phyloP scores from a whole-genome alignment of 2,113 vertebrate species.

The Octodon degus region DNA sequence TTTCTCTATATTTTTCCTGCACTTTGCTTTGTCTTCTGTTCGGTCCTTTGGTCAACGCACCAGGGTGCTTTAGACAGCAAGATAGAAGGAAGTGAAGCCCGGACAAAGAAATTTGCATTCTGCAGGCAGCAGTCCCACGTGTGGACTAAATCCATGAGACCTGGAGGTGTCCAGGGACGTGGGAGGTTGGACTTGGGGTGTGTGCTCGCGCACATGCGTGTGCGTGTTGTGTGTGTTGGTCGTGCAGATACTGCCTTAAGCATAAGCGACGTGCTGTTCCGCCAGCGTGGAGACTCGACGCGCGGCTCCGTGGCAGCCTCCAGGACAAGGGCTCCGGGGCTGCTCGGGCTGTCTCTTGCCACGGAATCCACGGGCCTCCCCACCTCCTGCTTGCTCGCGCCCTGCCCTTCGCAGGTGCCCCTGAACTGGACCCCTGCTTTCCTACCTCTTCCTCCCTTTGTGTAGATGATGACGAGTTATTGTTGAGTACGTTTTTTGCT shows the following conservation, averaged over 20 bases:
- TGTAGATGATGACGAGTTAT: neutral
- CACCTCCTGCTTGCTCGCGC: neutral
- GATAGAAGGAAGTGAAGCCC: neutral
- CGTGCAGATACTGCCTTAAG: neutral
- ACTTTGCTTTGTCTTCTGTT: neutral
- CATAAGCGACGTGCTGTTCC: neutral
- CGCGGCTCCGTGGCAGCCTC: neutral
- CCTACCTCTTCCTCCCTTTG: neutral
- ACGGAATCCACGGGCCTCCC: rapidly evolving
- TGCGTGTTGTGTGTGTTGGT: neutral
- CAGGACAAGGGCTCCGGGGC: neutral
- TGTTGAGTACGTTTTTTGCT: neutral
- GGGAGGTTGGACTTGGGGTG: rapidly evolving
- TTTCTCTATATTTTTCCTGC: neutral
- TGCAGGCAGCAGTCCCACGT: neutral
- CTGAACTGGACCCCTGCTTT: neutral
- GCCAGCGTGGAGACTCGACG: neutral
- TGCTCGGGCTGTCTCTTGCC: neutral
- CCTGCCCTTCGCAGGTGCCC: neutral
- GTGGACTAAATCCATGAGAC: neutral
- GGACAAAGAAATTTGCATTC: neutral
- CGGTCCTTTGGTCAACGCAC: neutral
- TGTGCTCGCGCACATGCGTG: neutral
- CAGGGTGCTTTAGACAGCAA: neutral
- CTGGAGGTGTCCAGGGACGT: too few relatives aligned